phyloP scores from a whole-genome alignment of 2,888 invertebrate genomes.

The Malthinus flaveolus region DNA sequence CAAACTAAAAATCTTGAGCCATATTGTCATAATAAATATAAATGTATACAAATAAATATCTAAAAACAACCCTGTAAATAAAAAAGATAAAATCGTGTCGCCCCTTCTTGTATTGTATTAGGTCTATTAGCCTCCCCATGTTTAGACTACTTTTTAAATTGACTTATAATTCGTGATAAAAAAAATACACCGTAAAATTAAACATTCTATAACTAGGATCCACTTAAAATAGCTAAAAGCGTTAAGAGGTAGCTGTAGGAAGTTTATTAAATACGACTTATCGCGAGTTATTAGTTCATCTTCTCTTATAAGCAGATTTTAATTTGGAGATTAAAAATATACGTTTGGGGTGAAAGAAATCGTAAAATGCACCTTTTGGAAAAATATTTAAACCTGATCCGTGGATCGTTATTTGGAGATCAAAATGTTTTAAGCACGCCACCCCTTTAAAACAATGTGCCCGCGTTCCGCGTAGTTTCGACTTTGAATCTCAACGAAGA shows the following conservation, averaged over 20 bases:
- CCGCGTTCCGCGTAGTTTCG: no score
- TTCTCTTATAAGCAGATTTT: no score
- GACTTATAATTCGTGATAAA: conserved; percentile 41
- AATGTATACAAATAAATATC: conserved; percentile 31
- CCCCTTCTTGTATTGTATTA: conserved; percentile 21
- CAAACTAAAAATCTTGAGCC: conserved; percentile 45
- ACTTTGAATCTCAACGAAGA: no score
- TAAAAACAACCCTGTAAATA: conserved; percentile 46
- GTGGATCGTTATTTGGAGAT: no score
- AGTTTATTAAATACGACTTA: neutral
- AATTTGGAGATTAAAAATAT: no score
- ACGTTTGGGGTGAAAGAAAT: no score
- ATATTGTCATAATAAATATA: conserved; percentile 50
- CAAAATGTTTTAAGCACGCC: no score
- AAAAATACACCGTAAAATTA: conserved; percentile 24
- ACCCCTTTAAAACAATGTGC: no score
- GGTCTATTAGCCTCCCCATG: conserved; percentile 33
- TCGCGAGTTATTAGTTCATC: no score
- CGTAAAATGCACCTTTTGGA: no score
- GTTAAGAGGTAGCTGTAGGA: conserved; percentile 4
- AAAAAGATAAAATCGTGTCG: conserved; percentile 40
- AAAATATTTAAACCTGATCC: no score
- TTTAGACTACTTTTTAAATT: conserved; percentile 38
- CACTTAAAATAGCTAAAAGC: conserved; percentile 20
- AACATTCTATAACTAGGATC: conserved; percentile 8